Base-by-base conservation (phyloP, 2,797 vertebrate species). In the Neosilurus hyrtlii region DNA sequence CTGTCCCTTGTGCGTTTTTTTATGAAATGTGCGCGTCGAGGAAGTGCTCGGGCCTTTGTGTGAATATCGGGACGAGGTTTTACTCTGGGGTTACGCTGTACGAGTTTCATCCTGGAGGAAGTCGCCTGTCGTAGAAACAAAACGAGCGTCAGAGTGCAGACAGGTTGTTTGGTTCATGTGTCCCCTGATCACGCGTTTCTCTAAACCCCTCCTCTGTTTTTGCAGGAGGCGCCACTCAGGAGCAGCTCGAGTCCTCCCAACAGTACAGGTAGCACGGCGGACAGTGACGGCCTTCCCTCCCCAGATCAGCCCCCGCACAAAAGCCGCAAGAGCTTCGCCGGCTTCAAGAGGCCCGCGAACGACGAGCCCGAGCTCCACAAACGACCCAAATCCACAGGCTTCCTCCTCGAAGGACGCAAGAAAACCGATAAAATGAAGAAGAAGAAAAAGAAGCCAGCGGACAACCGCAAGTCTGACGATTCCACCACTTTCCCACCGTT, bases 241-340 rank as follows among this genome's bases (percentile, higher is more conserved):
- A 97, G 96, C 90, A 97, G 96, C 87, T 97, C 97, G 83, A 99
- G 98, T 87, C 97, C 98, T 0, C 96, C 97, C 26, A 99, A 97
- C 92, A 99, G 97, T 90, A 99, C 97, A 0, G 96, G 97, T 2
- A 98, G 97, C 88, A 98, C 97, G 0, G 92, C 94, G 0, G 98
- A 99, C 93, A 99, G 97, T 0, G 98, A 99, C 6, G 93, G 92
- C 26, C 87, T 90, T 84, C 91, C 16, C 86, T 93, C 92, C 89
- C 95, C 94, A 0, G 85, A 86, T 20, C 65, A 86, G 73, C 84
- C 80, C 20, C 79, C 78, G 11, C 62, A 90, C 73, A 90, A 96
- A 78, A 91, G 89, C 86, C 92, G 89, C 74, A 88, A 91, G 92
- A 93, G 91, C 93, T 93, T 95, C 2, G 89, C 90, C 11, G 94